These are phyloP conservation scores for Diorhabda elongata DNA, from an alignment of 1,140 invertebrate species.

Conservation along the genomic window DNA sequence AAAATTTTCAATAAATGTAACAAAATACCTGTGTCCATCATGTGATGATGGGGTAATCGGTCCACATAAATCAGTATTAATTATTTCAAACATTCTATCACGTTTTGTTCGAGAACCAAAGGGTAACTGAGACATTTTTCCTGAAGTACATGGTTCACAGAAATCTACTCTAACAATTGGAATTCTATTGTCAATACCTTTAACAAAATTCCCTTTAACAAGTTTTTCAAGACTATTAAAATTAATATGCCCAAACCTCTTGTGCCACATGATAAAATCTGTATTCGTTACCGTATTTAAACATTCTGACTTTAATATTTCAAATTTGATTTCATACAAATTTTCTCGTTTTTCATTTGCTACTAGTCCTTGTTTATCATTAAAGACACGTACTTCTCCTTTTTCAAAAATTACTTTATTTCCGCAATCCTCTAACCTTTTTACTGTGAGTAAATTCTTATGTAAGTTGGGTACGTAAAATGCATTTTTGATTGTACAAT, in stretches of 20 bases:
- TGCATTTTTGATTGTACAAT: background rate
- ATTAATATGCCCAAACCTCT: slow-evolving; percentile 26
- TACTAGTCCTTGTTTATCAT: slow-evolving; percentile 4
- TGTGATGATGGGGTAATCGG: slow-evolving; percentile 33
- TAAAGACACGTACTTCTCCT: background rate
- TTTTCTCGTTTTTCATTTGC: slow-evolving; percentile 6
- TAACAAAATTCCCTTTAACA: too few species aligned
- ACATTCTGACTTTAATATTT: slow-evolving; percentile 8
- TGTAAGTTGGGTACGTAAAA: too few species aligned
- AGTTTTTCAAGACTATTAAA: slow-evolving; percentile 20
- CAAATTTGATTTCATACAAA: slow-evolving; percentile 14
- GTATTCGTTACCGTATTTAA: slow-evolving; percentile 7
- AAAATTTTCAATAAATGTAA: slow-evolving; percentile 36
- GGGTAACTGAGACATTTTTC: slow-evolving; percentile 30
- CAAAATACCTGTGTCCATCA: slow-evolving; percentile 42
- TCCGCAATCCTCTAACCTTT: slow-evolving; percentile 4
- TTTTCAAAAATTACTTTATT: slow-evolving; percentile 8
- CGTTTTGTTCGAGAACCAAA: slow-evolving; percentile 31
- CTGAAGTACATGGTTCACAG: slow-evolving; percentile 33
- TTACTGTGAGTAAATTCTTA: slow-evolving; percentile 6
- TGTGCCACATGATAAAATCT: slow-evolving; percentile 22
- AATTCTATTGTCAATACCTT: slow-evolving; percentile 10
- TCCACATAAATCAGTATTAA: too few species aligned
- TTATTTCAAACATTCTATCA: slow-evolving; percentile 18
- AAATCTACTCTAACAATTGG: slow-evolving; percentile 14